Evolutionary conservation across 2,888 invertebrate species (phyloP).

Genomic region (Netelia fuscicornis): DNA sequence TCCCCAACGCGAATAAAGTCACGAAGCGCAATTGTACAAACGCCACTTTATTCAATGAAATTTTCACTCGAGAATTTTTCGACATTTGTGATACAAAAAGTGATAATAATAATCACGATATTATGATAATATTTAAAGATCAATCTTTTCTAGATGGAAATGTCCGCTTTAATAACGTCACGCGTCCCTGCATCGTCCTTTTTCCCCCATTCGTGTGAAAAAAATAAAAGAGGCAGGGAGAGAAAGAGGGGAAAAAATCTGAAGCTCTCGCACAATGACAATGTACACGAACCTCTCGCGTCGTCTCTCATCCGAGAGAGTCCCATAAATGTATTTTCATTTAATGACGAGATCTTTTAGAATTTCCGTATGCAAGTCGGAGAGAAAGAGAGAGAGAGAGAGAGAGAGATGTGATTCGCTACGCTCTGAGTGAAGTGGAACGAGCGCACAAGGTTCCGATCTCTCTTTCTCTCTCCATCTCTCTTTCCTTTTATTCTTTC

Average conservation of each 20-base stretch:
- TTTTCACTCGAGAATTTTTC: neutral
- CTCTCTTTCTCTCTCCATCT: constrained; percentile 15
- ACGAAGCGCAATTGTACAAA: neutral
- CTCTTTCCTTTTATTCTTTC: constrained; percentile 1
- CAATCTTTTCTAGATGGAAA: too few relatives aligned
- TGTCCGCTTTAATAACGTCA: too few relatives aligned
- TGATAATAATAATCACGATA: too few relatives aligned
- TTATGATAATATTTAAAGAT: too few relatives aligned
- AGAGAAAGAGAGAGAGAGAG: constrained; percentile 2
- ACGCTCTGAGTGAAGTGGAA: constrained; percentile 1
- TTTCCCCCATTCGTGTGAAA: too few relatives aligned
- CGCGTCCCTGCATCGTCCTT: too few relatives aligned
- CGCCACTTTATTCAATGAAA: neutral
- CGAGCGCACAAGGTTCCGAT: constrained; percentile 43
- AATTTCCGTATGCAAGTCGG: neutral
- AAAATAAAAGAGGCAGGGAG: too few relatives aligned
- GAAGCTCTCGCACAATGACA: constrained; percentile 16
- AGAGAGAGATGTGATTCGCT: constrained; percentile 29
- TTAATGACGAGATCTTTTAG: constrained; percentile 65
- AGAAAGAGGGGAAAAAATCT: neutral
- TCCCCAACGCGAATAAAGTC: too few relatives aligned
- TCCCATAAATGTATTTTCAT: constrained; percentile 67
- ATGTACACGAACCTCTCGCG: constrained; percentile 51
- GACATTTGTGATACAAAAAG: neutral
- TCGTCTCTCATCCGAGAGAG: constrained; percentile 6